A percentile compares a stretch with the other conserved stretches of the same genome.
These are phyloP conservation scores for Heliocidaris erythrogramma DNA, from an alignment of 35 echinoderm and acorn worm genomes.

Conservation along the genomic window DNA sequence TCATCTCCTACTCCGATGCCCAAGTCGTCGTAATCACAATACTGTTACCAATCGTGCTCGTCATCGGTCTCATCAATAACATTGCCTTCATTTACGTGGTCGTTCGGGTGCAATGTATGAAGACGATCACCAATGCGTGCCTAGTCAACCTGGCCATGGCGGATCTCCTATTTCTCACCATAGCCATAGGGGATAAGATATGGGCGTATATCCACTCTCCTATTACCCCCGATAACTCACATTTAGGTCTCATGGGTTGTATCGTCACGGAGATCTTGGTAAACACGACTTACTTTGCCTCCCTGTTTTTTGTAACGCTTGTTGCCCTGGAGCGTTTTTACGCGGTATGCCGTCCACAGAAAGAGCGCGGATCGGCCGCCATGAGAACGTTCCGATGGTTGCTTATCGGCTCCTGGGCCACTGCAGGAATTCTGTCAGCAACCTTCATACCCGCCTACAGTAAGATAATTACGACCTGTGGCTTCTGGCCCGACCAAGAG, in stretches of 20 bases:
- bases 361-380: slow-evolving; percentile 35
- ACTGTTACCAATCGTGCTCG: slow-evolving; percentile 70
- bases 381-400: slow-evolving; percentile 57
- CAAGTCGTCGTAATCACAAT: slow-evolving; percentile 25
- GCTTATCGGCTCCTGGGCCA: slow-evolving; percentile 54
- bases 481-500: slow-evolving; percentile 43
- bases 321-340: slow-evolving; percentile 78
- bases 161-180: slow-evolving; percentile 68
- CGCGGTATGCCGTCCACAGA: slow-evolving; percentile 70
- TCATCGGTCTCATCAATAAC: slow-evolving; percentile 73
- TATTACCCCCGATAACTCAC: slow-evolving; percentile 58
- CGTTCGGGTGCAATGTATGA: slow-evolving; percentile 67
- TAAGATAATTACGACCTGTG: not conserved
- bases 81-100: slow-evolving; percentile 80
- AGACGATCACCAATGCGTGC: slow-evolving; percentile 77
- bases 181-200: slow-evolving; percentile 67
- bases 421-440: slow-evolving; percentile 53
- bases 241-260: slow-evolving; percentile 60
- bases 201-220: slow-evolving; percentile 66
- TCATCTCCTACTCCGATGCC: slow-evolving; percentile 35
- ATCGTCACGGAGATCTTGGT: slow-evolving; percentile 51
- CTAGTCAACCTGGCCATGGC: slow-evolving; percentile 72
- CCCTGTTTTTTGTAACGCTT: slow-evolving; percentile 70
- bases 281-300: slow-evolving; percentile 68
- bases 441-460: slow-evolving; percentile 68